These are phyloP conservation scores for Chrysina gloriosa DNA, from an alignment of 2,888 invertebrate genomes.

Conservation along the genomic window DNA sequence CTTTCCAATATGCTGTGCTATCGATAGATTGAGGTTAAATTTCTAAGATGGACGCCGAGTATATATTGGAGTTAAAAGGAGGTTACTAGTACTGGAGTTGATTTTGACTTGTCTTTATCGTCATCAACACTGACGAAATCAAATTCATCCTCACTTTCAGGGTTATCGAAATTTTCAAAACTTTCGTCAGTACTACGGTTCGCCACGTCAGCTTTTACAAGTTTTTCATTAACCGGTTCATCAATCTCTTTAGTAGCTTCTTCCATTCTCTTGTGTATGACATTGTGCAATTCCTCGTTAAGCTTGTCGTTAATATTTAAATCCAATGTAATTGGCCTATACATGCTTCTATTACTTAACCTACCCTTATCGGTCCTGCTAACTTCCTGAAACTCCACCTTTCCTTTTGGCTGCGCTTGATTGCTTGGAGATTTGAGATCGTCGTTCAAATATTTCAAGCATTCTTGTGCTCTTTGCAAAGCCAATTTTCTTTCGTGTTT, in stretches of 20 bases:
- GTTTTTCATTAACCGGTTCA: constrained; percentile 2
- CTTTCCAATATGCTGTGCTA: no score
- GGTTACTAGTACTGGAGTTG: constrained; percentile 37
- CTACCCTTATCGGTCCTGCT: neutral
- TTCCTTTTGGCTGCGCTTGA: constrained; percentile 6
- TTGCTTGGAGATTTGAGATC: neutral
- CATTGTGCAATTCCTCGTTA: constrained; percentile 37
- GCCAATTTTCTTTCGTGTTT: constrained; percentile 41
- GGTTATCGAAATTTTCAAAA: constrained; percentile 40
- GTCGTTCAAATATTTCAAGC: constrained; percentile 39
- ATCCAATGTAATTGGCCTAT: constrained; percentile 40
- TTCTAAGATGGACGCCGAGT: no score
- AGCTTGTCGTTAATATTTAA: constrained; percentile 40
- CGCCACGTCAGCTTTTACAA: neutral
- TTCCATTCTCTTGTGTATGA: constrained; percentile 41
- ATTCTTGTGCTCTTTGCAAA: constrained; percentile 40
- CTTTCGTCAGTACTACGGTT: constrained; percentile 19
- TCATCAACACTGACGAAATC: constrained; percentile 39
- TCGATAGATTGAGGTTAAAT: no score
- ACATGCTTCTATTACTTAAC: constrained; percentile 7
- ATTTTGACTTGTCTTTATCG: constrained; percentile 38
- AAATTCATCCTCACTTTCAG: constrained; percentile 41
- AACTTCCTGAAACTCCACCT: constrained; percentile 15
- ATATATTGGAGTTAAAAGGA: no score
- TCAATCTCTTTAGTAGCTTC: constrained; percentile 39